Evolutionary conservation across 1,140 invertebrate genomes (phyloP), one percentile per base, ranked within the genome.

Genomic region (Drosophila paulistorum): DNA sequence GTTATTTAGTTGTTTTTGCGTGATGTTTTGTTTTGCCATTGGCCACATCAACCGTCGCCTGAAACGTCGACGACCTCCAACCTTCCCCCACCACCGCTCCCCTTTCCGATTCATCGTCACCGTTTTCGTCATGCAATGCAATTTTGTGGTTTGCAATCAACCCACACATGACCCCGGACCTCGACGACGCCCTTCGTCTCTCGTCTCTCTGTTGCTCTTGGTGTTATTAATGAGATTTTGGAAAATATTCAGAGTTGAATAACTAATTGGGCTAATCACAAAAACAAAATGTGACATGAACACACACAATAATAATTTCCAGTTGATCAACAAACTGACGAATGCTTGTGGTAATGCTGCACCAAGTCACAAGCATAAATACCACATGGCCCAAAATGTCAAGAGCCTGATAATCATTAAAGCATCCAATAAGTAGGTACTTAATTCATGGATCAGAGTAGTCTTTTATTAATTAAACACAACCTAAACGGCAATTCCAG

Each of bases 1-100:
- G 81, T 84, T 90, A 89, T 89, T 89, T 89, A 89, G 85, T 89
- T 89, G 77, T 90, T 87, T 59, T 80, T 81, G 65, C 73, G 70
- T 77, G 45, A 51, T 51, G 74, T 77, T 77, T 65, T 67, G 55
- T 67, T 67, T 58, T 73, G 68, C 80, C 77, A 72, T 78, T 78
- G 76, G 68, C 65, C 68, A 5, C 45, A 51, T 51, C 45, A 51
- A 51, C 45, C 45, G 17, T 51, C 45, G 45, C 45, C 45, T 51
- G 17, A 20, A 51, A 51, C 45, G 20, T 51, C 17, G 45, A 23
- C 45, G 45, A 51, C 45, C 45, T 17, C 45, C 14, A 17, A 17
- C 17, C 45, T 17, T 42, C 3, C 41, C 41, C 13, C 41, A 13
- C 45, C 17, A 3, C 17, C 45, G 1, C 10, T 5, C 2, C 2